A percentile compares a stretch with the other conserved stretches of the same genome.
Conservation (phyloP, 2,888 invertebrate species). For the Gasteruption jaculator region DNA sequence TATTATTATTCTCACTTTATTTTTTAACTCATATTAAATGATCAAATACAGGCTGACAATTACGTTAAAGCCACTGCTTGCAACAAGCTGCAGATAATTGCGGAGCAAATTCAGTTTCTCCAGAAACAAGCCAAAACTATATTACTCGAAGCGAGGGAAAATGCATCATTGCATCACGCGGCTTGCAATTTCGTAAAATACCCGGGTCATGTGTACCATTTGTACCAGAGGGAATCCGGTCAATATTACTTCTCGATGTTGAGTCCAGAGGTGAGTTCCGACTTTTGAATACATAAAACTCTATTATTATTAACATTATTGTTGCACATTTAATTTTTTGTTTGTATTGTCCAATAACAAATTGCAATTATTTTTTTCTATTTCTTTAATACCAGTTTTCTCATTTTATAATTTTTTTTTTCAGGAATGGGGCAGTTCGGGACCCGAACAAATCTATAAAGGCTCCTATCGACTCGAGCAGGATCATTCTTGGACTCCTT, state of each 20-base stretch:
- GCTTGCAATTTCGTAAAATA: constrained; percentile 73
- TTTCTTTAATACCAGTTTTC: constrained; percentile 2
- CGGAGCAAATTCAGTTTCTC: constrained; percentile 66
- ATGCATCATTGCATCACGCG: constrained; percentile 61
- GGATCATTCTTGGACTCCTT: constrained; percentile 68
- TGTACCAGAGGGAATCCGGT: constrained; percentile 63
- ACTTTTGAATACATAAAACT: too few species aligned
- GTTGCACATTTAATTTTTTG: constrained; percentile 36
- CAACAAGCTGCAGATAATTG: constrained; percentile 65
- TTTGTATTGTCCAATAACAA: background rate
- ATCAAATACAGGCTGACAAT: constrained; percentile 56
- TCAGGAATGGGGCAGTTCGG: constrained; percentile 65
- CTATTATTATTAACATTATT: constrained; percentile 13
- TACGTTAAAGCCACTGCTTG: constrained; percentile 59
- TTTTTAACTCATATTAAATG: constrained; percentile 3
- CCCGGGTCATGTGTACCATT: constrained; percentile 68
- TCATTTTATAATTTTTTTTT: constrained; percentile 29
- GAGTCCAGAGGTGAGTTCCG: constrained; percentile 63
- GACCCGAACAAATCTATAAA: constrained; percentile 59
- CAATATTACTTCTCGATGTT: constrained; percentile 71
- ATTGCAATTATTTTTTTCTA: constrained; percentile 1
- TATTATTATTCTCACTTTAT: constrained; percentile 10
- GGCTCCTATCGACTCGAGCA: constrained; percentile 66
- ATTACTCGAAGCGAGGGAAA: constrained; percentile 58
- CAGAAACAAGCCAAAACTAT: constrained; percentile 63